phyloP scores from a whole-genome alignment of 2,797 vertebrate species.

The Spheniscus humboldti region DNA sequence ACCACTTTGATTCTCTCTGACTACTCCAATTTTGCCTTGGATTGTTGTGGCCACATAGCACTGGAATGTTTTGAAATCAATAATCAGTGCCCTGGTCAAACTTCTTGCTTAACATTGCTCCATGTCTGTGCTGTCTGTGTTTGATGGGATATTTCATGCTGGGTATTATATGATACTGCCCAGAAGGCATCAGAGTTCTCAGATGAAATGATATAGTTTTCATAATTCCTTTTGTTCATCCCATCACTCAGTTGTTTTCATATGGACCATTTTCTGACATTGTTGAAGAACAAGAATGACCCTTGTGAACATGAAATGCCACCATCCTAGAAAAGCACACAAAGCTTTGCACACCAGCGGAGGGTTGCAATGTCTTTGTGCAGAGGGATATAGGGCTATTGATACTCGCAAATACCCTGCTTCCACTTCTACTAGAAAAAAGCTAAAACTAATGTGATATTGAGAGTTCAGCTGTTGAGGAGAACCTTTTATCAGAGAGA shows the following conservation, averaged over 20 bases:
- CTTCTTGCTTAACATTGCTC: slow-evolving; percentile 31
- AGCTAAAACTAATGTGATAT: fast-evolving
- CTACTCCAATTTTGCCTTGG: neutral
- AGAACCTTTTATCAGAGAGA: neutral
- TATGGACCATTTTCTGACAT: neutral
- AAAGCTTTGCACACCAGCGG: neutral
- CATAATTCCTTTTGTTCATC: neutral
- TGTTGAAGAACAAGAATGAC: neutral
- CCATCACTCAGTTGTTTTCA: neutral
- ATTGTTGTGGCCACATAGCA: slow-evolving; percentile 34
- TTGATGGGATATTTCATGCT: slow-evolving; percentile 25
- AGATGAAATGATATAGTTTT: neutral
- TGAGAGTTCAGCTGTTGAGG: neutral
- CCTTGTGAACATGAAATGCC: neutral
- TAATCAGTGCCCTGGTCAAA: slow-evolving; percentile 43
- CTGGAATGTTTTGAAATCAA: slow-evolving; percentile 52
- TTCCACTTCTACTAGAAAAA: neutral
- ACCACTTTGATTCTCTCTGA: neutral
- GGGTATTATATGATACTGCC: slow-evolving; percentile 11
- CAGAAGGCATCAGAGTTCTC: slow-evolving; percentile 39
- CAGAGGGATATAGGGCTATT: neutral
- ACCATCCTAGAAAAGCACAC: neutral
- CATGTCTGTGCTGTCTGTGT: neutral
- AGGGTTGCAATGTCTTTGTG: neutral
- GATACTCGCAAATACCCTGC: neutral